phyloP scores from a whole-genome alignment of 1,140 invertebrate species.

The Antheraea mylitta region DNA sequence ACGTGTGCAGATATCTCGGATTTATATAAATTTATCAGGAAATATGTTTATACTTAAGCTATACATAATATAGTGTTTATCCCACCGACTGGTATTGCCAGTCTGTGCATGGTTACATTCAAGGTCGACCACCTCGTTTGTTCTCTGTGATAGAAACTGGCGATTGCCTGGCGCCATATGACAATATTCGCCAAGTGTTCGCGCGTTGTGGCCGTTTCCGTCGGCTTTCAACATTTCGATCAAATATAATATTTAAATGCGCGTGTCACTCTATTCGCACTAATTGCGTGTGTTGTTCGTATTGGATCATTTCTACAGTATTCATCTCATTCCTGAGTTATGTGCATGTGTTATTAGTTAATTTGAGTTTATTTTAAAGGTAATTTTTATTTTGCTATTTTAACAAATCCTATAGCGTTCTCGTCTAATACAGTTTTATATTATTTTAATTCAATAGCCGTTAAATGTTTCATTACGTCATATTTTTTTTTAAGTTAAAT shows the following conservation, averaged over 20 bases:
- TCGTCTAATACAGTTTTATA: too few species aligned
- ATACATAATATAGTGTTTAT: not conserved
- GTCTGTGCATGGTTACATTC: constrained; percentile 18
- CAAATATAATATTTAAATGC: constrained; percentile 22
- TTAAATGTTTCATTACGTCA: too few species aligned
- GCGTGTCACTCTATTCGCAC: not conserved
- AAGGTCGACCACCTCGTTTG: constrained; percentile 54
- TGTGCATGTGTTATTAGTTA: constrained; percentile 6
- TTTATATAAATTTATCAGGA: too few species aligned
- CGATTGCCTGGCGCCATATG: constrained; percentile 29
- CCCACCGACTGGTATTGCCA: not conserved
- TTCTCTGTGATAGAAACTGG: constrained; percentile 9
- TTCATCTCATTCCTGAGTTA: not conserved
- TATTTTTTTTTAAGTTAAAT: too few species aligned
- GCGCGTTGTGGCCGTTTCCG: constrained; percentile 37
- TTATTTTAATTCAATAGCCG: too few species aligned
- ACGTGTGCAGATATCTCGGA: too few species aligned
- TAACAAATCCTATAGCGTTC: too few species aligned
- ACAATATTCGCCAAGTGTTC: constrained; percentile 65
- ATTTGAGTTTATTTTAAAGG: not conserved
- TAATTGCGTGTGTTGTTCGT: not conserved
- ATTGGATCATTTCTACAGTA: not conserved
- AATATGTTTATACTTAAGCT: too few species aligned
- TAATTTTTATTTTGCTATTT: not conserved
- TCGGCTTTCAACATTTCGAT: constrained; percentile 23